phyloP scores from a whole-genome alignment of 1,140 invertebrate genomes.

The Drepana arcuata region DNA sequence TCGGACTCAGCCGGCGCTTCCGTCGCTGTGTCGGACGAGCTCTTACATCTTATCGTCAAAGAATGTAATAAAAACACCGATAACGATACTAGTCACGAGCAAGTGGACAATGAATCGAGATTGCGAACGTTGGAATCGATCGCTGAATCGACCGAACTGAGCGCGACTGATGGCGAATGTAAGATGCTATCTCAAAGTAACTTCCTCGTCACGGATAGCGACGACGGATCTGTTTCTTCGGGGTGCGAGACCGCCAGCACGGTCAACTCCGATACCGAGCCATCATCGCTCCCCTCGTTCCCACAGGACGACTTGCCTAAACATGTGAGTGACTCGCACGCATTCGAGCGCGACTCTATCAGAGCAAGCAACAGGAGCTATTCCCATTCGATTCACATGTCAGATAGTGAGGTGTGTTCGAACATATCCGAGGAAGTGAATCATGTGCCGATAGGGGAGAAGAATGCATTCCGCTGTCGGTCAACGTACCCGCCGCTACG shows the following conservation, averaged over 20 bases:
- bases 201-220: slow-evolving; percentile 74
- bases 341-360: slow-evolving; percentile 33
- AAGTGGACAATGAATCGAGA: slow-evolving; percentile 49
- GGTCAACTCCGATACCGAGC: slow-evolving; percentile 72
- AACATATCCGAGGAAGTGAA: slow-evolving; percentile 51
- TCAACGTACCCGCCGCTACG: slow-evolving; percentile 60
- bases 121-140: slow-evolving; percentile 54
- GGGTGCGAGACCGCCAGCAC: slow-evolving; percentile 86
- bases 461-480: slow-evolving; percentile 45
- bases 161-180: slow-evolving; percentile 21
- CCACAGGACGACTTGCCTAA: slow-evolving; percentile 41
- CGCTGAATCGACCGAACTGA: slow-evolving; percentile 46
- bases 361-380: slow-evolving; percentile 29
- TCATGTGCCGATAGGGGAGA: slow-evolving; percentile 63
- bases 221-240: slow-evolving; percentile 83
- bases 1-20: slow-evolving; percentile 26
- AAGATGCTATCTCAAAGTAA: slow-evolving; percentile 51
- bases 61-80: slow-evolving; percentile 39
- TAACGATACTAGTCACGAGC: slow-evolving; percentile 58
- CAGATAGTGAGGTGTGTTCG: slow-evolving; percentile 7
- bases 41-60: slow-evolving; percentile 38
- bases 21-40: slow-evolving; percentile 30
- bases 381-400: slow-evolving; percentile 23
- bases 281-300: slow-evolving; percentile 59
- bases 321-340: slow-evolving; percentile 34